Percentiles rank a stretch among this genome's conserved stretches.
Conservation (phyloP, 2,797 vertebrate genomes). For the Myotis planiceps region DNA sequence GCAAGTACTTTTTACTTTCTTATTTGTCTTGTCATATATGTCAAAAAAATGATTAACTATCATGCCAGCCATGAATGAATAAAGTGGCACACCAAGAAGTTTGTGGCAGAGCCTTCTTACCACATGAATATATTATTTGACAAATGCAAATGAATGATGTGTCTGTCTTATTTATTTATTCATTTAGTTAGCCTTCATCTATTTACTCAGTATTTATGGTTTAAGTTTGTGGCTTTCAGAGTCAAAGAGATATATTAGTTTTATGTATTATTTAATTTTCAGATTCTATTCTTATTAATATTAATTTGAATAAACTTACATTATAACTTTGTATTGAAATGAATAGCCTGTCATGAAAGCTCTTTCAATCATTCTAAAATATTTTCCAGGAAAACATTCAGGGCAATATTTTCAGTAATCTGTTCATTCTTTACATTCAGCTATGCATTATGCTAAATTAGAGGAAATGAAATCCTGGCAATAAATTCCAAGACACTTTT, state of each 20-base stretch:
- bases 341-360: background rate
- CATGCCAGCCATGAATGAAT: background rate
- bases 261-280: slow-evolving; percentile 18
- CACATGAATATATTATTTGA: background rate
- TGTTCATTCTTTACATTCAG: background rate
- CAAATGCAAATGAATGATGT: background rate
- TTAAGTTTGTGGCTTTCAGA: background rate
- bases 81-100: background rate
- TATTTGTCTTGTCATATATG: background rate
- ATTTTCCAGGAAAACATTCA: background rate
- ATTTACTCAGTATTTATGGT: background rate
- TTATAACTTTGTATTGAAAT: background rate
- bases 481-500: background rate
- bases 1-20: background rate
- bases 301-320: slow-evolving; percentile 25
- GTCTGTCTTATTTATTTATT: background rate
- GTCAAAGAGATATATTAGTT: background rate
- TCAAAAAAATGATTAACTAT: slow-evolving; percentile 36
- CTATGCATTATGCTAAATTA: background rate
- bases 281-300: background rate
- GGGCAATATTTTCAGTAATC: background rate
- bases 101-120: background rate
- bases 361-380: slow-evolving; percentile 13
- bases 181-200: background rate
- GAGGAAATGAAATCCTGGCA: background rate